Conservation (phyloP, 2,113 vertebrate genomes). For the Trachemys scripta region DNA sequence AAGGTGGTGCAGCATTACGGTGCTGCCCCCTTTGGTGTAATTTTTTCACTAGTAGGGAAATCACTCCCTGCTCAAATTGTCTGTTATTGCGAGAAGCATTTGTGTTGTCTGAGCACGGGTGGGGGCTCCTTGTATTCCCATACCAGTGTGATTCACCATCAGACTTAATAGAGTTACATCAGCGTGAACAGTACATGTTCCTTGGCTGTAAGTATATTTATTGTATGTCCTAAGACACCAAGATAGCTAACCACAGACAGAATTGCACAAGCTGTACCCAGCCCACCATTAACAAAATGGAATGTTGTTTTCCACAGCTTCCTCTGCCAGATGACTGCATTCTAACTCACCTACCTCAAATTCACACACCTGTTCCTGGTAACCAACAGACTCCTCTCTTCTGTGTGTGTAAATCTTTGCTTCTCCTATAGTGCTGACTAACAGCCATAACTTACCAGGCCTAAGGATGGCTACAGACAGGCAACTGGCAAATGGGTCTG, state of each 20-base stretch:
- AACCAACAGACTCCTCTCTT: background rate
- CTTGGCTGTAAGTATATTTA: background rate
- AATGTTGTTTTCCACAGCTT: background rate
- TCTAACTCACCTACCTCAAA: background rate
- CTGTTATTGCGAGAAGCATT: accelerated
- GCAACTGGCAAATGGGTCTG: background rate
- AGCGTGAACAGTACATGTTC: background rate
- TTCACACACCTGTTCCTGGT: background rate
- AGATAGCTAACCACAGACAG: accelerated
- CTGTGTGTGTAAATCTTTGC: background rate
- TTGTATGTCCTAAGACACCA: background rate
- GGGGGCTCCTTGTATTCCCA: background rate
- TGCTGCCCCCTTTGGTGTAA: background rate
- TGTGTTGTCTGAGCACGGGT: background rate
- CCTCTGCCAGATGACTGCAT: background rate
- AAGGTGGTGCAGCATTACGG: no score
- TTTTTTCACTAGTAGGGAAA: background rate
- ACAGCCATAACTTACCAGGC: accelerated
- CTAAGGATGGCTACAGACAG: accelerated
- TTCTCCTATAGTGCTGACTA: background rate
- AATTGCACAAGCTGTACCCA: background rate
- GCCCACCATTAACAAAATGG: background rate
- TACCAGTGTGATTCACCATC: background rate
- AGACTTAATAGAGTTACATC: background rate
- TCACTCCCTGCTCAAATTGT: background rate